Percentiles rank a stretch among this genome's conserved stretches.
Evolutionary conservation across 92 coral and sea anemone species (phyloP).

Genomic region (Porites cylindrica): DNA sequence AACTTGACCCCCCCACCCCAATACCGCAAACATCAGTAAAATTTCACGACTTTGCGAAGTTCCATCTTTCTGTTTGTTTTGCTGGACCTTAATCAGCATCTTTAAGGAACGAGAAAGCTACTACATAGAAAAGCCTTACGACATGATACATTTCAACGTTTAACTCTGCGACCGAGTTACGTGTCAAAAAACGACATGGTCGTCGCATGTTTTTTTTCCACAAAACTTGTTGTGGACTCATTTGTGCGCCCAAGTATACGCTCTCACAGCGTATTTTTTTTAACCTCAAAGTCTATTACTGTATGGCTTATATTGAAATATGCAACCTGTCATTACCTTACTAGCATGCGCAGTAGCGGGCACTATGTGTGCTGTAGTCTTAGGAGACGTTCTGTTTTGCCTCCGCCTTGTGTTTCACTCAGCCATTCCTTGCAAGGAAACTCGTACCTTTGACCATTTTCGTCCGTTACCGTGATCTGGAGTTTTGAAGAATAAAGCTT

Average conservation of each 20-base stretch:
- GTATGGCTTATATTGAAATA: conserved; percentile 31
- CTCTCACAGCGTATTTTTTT: neutral
- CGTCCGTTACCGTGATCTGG: conserved; percentile 93
- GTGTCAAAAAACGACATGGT: conserved; percentile 14
- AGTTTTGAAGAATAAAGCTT: neutral
- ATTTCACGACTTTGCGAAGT: too few relatives aligned
- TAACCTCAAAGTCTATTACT: neutral
- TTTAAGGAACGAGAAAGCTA: neutral
- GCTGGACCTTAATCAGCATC: conserved; percentile 11
- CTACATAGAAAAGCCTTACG: neutral
- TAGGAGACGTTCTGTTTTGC: conserved; percentile 92
- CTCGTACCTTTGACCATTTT: conserved; percentile 82
- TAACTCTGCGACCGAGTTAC: conserved; percentile 37
- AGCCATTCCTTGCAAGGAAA: conserved; percentile 98
- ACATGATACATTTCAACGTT: conserved; percentile 4
- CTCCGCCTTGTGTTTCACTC: conserved; percentile 99
- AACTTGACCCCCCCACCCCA: too few relatives aligned
- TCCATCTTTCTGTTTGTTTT: neutral
- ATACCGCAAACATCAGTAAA: neutral
- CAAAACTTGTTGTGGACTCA: neutral
- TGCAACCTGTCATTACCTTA: conserved; percentile 52
- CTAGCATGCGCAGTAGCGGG: conserved; percentile 18
- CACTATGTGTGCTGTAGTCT: conserved; percentile 50
- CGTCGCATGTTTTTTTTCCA: neutral
- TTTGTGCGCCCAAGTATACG: too few relatives aligned